Conservation (phyloP, 1,140 invertebrate species). For the Drosophila ironensis region DNA sequence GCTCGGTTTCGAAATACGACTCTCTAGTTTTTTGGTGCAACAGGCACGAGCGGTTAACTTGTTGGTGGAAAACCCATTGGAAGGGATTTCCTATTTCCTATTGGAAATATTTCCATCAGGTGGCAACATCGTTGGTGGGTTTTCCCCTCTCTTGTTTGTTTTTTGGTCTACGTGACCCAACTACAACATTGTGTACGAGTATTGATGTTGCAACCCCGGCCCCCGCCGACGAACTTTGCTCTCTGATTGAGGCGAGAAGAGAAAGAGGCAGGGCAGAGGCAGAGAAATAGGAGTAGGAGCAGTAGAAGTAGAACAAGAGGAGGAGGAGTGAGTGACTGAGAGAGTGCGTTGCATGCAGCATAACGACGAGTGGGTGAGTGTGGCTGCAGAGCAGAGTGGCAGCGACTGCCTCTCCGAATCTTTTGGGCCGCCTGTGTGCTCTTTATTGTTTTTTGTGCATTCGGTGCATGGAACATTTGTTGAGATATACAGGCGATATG, state of each 20-base stretch:
- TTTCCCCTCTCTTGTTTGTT: slow-evolving; percentile 30
- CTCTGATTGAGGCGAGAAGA: slow-evolving; percentile 2
- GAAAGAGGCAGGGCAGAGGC: not conserved
- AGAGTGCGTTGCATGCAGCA: slow-evolving; percentile 4
- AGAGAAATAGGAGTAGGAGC: too few species aligned
- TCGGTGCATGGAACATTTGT: slow-evolving; percentile 53
- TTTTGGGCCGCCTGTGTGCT: slow-evolving; percentile 29
- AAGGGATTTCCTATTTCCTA: slow-evolving; percentile 31
- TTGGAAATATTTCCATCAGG: slow-evolving; percentile 41
- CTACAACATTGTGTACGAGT: slow-evolving; percentile 43
- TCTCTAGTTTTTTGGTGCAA: slow-evolving; percentile 30
- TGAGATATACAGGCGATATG: slow-evolving; percentile 24
- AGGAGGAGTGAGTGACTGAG: not conserved
- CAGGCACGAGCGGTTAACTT: slow-evolving; percentile 31
- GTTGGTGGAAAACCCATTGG: not conserved
- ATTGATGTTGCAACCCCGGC: slow-evolving; percentile 30
- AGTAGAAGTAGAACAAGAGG: too few species aligned
- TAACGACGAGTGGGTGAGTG: slow-evolving; percentile 18
- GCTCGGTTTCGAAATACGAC: slow-evolving; percentile 40
- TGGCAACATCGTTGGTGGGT: too few species aligned
- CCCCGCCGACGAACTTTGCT: slow-evolving; percentile 16
- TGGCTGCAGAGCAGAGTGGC: slow-evolving; percentile 2
- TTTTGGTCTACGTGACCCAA: slow-evolving; percentile 72
- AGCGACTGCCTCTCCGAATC: slow-evolving; percentile 21
- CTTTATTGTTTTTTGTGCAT: slow-evolving; percentile 62